Percentiles rank a stretch among this genome's conserved stretches.
Evolutionary conservation across 2,797 vertebrate genomes (phyloP).

Genomic region (Dromococcyx pavoninus): DNA sequence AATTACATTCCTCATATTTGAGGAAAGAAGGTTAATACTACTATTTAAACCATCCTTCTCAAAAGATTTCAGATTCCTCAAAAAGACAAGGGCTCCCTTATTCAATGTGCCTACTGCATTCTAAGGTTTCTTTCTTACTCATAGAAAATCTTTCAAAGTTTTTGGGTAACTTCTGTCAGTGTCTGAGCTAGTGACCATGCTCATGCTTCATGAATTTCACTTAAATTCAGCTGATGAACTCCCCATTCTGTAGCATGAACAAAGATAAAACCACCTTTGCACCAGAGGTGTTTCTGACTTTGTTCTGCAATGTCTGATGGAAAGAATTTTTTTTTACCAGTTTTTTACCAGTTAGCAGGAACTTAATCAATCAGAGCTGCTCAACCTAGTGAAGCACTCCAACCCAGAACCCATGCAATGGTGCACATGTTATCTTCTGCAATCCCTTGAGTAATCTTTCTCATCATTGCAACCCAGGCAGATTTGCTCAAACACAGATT

Average conservation of each 20-base stretch:
- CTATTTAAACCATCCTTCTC: neutral
- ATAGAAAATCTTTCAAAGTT: neutral
- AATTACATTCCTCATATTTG: neutral
- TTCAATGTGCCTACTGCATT: neutral
- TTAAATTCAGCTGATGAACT: neutral
- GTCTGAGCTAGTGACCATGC: neutral
- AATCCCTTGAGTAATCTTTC: neutral
- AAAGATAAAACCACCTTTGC: neutral
- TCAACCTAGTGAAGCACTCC: neutral
- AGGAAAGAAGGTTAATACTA: neutral
- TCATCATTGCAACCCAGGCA: neutral
- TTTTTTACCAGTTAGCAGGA: neutral
- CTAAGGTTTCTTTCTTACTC: neutral
- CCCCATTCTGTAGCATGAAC: neutral
- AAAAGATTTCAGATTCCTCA: neutral
- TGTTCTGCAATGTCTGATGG: neutral
- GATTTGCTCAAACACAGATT: neutral
- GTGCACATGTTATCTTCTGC: fast-evolving
- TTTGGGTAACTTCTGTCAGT: neutral
- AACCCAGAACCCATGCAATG: neutral
- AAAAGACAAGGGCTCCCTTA: neutral
- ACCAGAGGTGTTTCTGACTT: neutral
- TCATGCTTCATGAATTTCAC: neutral
- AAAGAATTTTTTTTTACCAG: neutral
- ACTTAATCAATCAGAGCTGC: neutral